These are phyloP conservation scores for Serilophus lunatus DNA, from an alignment of 2,113 vertebrate genomes.

Conservation along the genomic window DNA sequence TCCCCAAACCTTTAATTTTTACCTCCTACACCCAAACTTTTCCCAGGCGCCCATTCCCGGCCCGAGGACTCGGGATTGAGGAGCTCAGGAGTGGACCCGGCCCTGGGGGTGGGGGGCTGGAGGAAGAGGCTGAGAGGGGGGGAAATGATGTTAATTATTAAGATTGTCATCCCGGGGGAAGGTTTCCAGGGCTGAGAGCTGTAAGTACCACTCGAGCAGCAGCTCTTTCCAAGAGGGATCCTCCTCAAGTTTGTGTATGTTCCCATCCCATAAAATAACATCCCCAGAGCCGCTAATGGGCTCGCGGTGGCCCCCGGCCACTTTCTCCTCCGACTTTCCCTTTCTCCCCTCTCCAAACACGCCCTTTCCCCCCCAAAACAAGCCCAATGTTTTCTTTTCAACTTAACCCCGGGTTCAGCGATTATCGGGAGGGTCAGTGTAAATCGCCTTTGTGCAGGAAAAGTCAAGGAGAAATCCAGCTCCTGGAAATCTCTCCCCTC, in stretches of 20 bases:
- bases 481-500: neutral
- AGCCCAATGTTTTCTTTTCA: slow-evolving; percentile 16
- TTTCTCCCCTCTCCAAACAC: neutral
- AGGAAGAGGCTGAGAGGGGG: no score
- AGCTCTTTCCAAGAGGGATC: neutral
- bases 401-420: slow-evolving; percentile 30
- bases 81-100: neutral
- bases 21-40: neutral
- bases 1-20: neutral
- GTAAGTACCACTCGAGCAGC: neutral
- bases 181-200: neutral
- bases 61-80: neutral
- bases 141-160: neutral
- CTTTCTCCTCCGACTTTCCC: neutral
- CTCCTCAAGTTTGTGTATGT: neutral
- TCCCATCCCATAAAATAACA: neutral
- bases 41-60: accelerated
- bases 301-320: neutral
- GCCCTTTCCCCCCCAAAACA: neutral
- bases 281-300: neutral
- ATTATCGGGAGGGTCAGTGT: neutral
- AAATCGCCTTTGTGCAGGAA: neutral
- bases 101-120: no score
- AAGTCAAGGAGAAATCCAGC: slow-evolving; percentile 1
- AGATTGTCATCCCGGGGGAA: neutral